These are phyloP conservation scores for Microcebus tavaratra DNA, from an alignment of 2,113 vertebrate genomes.

Conservation along the genomic window DNA sequence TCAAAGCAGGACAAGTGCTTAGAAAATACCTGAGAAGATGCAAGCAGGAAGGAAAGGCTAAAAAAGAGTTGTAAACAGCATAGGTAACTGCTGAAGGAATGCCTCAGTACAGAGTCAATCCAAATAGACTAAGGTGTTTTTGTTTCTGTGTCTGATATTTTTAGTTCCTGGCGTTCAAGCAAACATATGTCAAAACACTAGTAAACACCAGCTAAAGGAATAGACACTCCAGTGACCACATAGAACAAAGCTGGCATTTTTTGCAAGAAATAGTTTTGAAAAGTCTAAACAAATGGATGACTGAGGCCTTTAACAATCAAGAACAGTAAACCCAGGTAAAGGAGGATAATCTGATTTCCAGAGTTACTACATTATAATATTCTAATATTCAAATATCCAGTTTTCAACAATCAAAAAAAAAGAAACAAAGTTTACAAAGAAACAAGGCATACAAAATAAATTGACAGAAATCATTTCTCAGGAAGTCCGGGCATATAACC, in stretches of 20 bases:
- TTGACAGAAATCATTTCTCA: neutral
- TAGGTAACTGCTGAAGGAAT: neutral
- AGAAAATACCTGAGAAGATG: neutral
- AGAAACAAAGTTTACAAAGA: neutral
- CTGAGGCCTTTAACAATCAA: neutral
- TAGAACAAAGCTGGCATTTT: neutral
- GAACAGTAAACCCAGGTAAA: neutral
- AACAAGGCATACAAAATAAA: neutral
- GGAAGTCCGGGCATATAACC: neutral
- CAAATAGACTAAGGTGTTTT: neutral
- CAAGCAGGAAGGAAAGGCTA: neutral
- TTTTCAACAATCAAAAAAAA: neutral
- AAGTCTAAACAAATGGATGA: neutral
- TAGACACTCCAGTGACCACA: neutral
- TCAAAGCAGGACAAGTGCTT: neutral
- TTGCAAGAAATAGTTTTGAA: neutral
- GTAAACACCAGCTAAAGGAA: neutral
- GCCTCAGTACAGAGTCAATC: neutral
- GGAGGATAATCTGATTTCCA: neutral
- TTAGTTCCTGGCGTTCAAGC: neutral
- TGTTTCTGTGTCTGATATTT: neutral
- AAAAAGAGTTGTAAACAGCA: neutral
- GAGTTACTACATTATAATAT: neutral
- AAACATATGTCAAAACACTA: neutral
- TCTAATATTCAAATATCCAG: neutral